phyloP scores from a whole-genome alignment of 2,113 vertebrate species.

The Sylvia atricapilla region DNA sequence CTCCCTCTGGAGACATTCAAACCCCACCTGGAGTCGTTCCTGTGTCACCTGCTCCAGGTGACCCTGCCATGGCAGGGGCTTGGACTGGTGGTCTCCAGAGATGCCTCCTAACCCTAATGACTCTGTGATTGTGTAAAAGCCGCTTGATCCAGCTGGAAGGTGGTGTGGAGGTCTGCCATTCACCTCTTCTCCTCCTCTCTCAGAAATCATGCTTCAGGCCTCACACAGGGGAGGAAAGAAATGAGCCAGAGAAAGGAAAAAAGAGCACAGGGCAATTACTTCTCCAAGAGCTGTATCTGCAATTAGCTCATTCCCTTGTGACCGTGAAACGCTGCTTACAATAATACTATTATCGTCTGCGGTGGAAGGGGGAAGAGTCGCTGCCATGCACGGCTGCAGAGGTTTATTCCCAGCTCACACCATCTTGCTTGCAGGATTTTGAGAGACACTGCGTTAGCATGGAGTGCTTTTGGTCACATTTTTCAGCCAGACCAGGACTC shows the following conservation, averaged over 20 bases:
- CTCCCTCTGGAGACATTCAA: too few relatives aligned
- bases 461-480: not conserved
- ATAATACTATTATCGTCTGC: not conserved
- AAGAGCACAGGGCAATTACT: not conserved
- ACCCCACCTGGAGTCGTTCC: not conserved
- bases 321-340: not conserved
- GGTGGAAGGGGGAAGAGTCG: accelerated
- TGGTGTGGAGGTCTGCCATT: accelerated
- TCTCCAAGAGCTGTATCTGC: not conserved
- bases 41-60: not conserved
- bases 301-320: not conserved
- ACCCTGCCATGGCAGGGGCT: not conserved
- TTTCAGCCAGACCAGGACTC: not conserved
- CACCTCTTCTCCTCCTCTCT: not conserved
- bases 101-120: not conserved
- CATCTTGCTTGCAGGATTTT: accelerated
- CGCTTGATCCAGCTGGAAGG: not conserved
- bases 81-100: not conserved
- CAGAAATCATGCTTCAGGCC: not conserved
- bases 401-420: not conserved
- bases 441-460: accelerated
- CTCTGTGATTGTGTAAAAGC: not conserved
- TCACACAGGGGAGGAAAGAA: not conserved
- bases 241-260: not conserved
- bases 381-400: accelerated